Base-by-base conservation (phyloP, 2,888 invertebrate species). In the Serripes groenlandicus region DNA sequence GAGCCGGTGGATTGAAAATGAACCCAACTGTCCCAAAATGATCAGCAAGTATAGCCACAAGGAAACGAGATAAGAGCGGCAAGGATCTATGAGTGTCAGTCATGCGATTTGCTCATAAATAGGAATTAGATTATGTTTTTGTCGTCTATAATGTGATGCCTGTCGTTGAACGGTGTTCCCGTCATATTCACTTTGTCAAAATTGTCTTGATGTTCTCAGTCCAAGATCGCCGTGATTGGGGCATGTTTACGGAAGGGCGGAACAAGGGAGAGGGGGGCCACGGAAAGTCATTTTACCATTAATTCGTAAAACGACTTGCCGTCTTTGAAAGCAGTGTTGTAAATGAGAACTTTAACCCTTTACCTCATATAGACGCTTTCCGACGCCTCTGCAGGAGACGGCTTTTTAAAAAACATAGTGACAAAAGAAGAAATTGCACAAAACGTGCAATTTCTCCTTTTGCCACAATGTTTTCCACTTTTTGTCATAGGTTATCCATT, bases 41-140 rank as follows among this genome's bases (percentile, higher is more conserved):
- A 42, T 66, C 66, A 37, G 32, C 42, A 23, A 42, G 5, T n/a
- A n/a, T 64, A 64, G 35, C 66, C 28, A 4, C 32, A 62, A 32
- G 62, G 62, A 32, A 15, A n/a, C 11, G 26, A 62, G 62, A 32
- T 28, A 32, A 62, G 49, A 26, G 21, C 42, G 66, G 15, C 11
- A 66, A 66, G 34, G 75, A 83, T 80, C 52, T 79, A 83, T 77
- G 37, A 70, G 64, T 66, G 72, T 54, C 28, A 28, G 71, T 69
- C 83, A 83, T 76, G 83, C 83, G 60, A 83, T 80, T 76, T 60
- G 26, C 79, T 71, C 83, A 83, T 83, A 79, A 83, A 79, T 69
- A 70, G 74, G 79, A 37, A 56, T 69, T 30, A 62, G 74, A 83
- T 83, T 76, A 83, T 76, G 60, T 54, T 54, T 26, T 70, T 80